phyloP scores from a whole-genome alignment of 2,113 vertebrate species.

The Gymnobelideus leadbeateri region DNA sequence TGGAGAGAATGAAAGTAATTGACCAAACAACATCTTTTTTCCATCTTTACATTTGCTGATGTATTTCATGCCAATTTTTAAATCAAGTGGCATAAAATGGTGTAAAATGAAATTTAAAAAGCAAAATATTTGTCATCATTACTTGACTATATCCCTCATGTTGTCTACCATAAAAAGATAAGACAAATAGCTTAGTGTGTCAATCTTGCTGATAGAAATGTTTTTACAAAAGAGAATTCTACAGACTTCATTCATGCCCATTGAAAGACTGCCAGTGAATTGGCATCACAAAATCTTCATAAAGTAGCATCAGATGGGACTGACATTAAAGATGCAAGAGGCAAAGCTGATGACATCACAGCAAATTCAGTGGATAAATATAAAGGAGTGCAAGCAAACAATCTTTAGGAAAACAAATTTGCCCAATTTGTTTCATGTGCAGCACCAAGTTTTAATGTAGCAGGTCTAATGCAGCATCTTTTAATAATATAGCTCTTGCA shows the following conservation, averaged over 20 bases:
- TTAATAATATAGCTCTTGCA: neutral
- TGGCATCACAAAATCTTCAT: neutral
- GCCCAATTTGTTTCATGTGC: neutral
- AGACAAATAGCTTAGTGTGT: constrained; percentile 6
- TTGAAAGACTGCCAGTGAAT: constrained; percentile 5
- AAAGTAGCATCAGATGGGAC: constrained; percentile 1
- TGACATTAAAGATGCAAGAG: constrained; percentile 2
- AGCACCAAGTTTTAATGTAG: neutral
- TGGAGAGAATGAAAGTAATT: neutral
- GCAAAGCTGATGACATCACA: constrained; percentile 8
- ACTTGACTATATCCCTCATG: neutral
- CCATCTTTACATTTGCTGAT: neutral
- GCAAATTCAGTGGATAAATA: constrained; percentile 11
- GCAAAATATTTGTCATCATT: constrained; percentile 10
- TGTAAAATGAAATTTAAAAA: neutral
- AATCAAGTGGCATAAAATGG: neutral
- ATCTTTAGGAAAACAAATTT: neutral
- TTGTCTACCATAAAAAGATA: constrained; percentile 10
- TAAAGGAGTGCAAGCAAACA: neutral
- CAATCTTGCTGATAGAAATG: constrained; percentile 9
- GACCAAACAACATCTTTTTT: neutral
- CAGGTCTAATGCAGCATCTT: neutral
- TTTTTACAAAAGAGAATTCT: neutral
- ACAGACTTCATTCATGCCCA: constrained; percentile 5
- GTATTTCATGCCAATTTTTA: neutral